phyloP scores from a whole-genome alignment of 2,113 vertebrate genomes.

The Chloropsis cyanopogon region DNA sequence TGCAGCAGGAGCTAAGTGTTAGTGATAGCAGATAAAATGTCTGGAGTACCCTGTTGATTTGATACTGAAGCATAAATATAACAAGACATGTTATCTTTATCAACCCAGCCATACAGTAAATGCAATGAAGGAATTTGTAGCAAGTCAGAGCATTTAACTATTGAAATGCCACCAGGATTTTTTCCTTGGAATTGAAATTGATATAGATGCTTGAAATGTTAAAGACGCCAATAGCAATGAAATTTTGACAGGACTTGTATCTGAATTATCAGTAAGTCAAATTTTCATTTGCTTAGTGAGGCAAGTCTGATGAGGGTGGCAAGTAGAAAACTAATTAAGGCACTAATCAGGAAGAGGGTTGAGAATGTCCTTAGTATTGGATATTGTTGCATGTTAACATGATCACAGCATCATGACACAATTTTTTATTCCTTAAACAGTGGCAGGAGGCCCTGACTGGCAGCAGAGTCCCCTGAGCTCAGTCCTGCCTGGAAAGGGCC shows the following conservation, averaged over 20 bases:
- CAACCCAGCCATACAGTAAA: not conserved
- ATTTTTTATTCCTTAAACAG: not conserved
- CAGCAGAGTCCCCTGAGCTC: not conserved
- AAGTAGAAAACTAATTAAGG: not conserved
- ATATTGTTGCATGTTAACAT: not conserved
- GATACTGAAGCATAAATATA: not conserved
- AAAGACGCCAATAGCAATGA: not conserved
- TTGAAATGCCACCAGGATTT: not conserved
- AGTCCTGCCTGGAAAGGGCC: fast-evolving
- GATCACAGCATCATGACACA: not conserved
- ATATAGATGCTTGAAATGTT: not conserved
- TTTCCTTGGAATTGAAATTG: not conserved
- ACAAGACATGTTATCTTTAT: not conserved
- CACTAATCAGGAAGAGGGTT: not conserved
- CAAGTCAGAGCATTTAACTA: not conserved
- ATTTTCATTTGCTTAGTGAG: not conserved
- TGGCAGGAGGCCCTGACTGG: not conserved
- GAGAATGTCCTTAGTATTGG: not conserved
- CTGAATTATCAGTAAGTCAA: not conserved
- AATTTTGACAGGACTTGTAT: not conserved
- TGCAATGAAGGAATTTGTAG: not conserved
- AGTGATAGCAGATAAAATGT: not conserved
- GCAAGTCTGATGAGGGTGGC: not conserved
- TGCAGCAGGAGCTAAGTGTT: not conserved
- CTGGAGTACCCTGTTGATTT: not conserved